These are phyloP conservation scores for Otocyon megalotis DNA, from an alignment of 2,113 vertebrate species.

Conservation along the genomic window DNA sequence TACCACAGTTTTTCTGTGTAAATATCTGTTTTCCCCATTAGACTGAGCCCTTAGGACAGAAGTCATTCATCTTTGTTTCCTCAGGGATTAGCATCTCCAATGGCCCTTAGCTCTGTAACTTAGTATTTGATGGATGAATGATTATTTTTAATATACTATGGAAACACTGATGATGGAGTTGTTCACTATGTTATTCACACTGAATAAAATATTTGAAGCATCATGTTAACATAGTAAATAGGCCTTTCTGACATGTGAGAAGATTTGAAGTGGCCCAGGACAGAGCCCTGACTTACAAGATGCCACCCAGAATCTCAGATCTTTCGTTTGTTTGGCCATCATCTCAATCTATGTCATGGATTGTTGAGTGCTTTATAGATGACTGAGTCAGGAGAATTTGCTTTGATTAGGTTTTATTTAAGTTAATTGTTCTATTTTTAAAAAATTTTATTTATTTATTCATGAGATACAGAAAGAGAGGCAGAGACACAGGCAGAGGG, in stretches of 20 bases:
- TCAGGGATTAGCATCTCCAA: neutral
- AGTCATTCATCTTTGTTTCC: constrained; percentile 56
- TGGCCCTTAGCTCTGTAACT: constrained; percentile 62
- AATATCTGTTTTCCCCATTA: constrained; percentile 47
- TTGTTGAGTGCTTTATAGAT: neutral
- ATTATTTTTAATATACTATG: constrained; percentile 59
- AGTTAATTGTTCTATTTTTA: neutral
- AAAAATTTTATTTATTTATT: too few relatives aligned
- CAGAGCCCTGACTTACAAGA: neutral
- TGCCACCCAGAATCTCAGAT: constrained; percentile 36
- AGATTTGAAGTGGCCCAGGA: neutral
- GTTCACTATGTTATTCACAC: constrained; percentile 13
- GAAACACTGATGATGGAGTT: constrained; percentile 41
- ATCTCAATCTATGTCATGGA: neutral
- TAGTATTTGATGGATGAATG: constrained; percentile 72
- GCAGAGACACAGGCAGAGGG: too few relatives aligned
- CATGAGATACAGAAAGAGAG: too few relatives aligned
- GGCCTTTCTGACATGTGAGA: neutral
- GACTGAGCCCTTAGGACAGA: constrained; percentile 41
- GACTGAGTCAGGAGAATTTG: neutral
- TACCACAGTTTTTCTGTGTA: neutral
- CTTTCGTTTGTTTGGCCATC: neutral
- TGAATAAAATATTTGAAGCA: constrained; percentile 68
- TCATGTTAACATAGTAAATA: constrained; percentile 62
- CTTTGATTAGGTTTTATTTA: constrained; percentile 31